A percentile compares a stretch with the other conserved stretches of the same genome.
Evolutionary conservation across 2,113 vertebrate species (phyloP).

Genomic region (Ceuthmochares aereus): DNA sequence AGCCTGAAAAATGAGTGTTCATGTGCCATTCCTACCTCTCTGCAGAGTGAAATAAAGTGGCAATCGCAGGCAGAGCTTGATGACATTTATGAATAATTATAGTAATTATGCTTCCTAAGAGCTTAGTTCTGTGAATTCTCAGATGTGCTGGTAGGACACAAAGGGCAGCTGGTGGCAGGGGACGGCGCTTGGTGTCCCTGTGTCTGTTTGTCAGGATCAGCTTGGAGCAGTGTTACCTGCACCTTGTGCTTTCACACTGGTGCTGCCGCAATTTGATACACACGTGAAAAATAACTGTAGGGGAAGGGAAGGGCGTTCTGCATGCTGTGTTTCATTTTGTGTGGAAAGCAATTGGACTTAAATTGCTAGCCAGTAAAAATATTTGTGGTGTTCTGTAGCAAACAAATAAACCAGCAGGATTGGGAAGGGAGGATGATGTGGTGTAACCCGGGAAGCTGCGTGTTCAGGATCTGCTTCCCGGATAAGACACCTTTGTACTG

Average conservation of each 20-base stretch:
- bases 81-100: slow-evolving; percentile 21
- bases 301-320: background rate
- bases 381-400: background rate
- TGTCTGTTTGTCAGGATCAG: accelerated
- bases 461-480: background rate
- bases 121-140: background rate
- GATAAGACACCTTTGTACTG: accelerated
- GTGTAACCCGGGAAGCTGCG: accelerated
- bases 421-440: background rate
- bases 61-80: background rate
- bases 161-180: background rate
- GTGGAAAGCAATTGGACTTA: background rate
- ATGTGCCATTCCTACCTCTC: background rate
- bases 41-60: background rate
- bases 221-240: accelerated
- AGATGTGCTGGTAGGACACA: accelerated
- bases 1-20: background rate
- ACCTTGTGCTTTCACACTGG: background rate
- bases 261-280: background rate
- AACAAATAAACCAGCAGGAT: background rate
- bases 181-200: background rate
- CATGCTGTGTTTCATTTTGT: background rate
- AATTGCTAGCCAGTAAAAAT: background rate
- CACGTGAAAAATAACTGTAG: background rate
- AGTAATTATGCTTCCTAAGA: background rate